Evolutionary conservation across 2,888 invertebrate species (phyloP).

Genomic region (Trissoscelio sp.): DNA sequence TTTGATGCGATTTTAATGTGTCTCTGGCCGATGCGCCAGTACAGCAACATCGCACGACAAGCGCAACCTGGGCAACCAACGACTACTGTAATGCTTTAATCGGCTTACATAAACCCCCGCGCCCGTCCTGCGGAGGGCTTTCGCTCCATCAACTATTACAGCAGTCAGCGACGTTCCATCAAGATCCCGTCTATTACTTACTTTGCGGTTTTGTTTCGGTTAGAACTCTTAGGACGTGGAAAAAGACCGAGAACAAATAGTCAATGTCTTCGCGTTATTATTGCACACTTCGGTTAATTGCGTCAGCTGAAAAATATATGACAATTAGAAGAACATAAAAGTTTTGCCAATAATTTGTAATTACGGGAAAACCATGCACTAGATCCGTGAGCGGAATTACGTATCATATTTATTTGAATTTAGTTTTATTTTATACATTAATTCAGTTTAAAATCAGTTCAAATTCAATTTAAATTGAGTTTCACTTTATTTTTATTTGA

Average conservation of each 20-base stretch:
- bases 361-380: too few species aligned
- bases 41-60: slow-evolving; percentile 67
- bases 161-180: slow-evolving; percentile 52
- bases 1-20: slow-evolving; percentile 83
- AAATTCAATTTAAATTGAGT: too few species aligned
- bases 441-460: too few species aligned
- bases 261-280: slow-evolving; percentile 7
- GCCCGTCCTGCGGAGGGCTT: slow-evolving; percentile 25
- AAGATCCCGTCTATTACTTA: slow-evolving; percentile 63
- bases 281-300: slow-evolving; percentile 14
- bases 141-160: slow-evolving; percentile 63
- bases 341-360: too few species aligned
- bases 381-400: too few species aligned
- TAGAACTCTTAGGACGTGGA: slow-evolving; percentile 41
- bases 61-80: slow-evolving; percentile 58
- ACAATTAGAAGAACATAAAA: not conserved
- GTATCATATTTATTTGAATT: too few species aligned
- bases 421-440: too few species aligned
- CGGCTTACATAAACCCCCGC: slow-evolving; percentile 78
- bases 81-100: slow-evolving; percentile 81
- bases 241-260: slow-evolving; percentile 31
- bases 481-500: too few species aligned
- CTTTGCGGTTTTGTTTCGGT: slow-evolving; percentile 55
- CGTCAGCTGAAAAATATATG: slow-evolving; percentile 20
- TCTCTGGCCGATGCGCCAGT: slow-evolving; percentile 77